These are phyloP conservation scores for Gastrophryne carolinensis DNA, from an alignment of 2,797 vertebrate species.

Conservation along the genomic window DNA sequence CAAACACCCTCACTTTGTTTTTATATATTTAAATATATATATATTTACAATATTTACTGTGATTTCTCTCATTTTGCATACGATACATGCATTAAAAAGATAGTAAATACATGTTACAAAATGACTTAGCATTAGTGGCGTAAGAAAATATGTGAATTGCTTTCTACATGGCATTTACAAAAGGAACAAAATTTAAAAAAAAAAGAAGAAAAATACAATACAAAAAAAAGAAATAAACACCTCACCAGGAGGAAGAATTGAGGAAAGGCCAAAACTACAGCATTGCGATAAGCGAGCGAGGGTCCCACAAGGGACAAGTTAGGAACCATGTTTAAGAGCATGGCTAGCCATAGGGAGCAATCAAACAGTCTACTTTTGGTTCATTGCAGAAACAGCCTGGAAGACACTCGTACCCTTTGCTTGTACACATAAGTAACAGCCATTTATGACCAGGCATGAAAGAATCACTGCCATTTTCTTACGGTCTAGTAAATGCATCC, in stretches of 20 bases:
- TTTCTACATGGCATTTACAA: conserved; percentile 68
- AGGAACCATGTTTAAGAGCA: conserved; percentile 63
- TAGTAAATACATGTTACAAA: conserved; percentile 74
- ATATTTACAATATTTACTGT: conserved; percentile 65
- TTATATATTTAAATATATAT: conserved; percentile 56
- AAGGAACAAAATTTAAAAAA: neutral
- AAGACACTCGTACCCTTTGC: conserved; percentile 57
- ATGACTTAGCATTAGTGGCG: conserved; percentile 67
- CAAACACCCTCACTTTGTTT: conserved; percentile 57
- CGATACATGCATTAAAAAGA: conserved; percentile 66
- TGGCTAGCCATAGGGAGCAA: conserved; percentile 60
- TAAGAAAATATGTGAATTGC: conserved; percentile 79
- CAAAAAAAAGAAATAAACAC: conserved; percentile 42
- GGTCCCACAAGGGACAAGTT: conserved; percentile 74
- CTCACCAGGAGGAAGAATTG: conserved; percentile 59
- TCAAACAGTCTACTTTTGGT: conserved; percentile 70
- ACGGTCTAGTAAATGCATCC: neutral
- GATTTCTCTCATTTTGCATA: conserved; percentile 64
- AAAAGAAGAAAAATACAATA: neutral
- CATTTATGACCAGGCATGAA: neutral
- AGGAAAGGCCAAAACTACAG: conserved; percentile 64
- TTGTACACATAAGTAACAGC: neutral
- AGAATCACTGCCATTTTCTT: too few relatives aligned
- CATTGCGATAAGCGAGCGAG: conserved; percentile 71
- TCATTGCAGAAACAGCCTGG: conserved; percentile 64